Conservation (phyloP, 1,140 invertebrate genomes). For the Papilio helenus region DNA sequence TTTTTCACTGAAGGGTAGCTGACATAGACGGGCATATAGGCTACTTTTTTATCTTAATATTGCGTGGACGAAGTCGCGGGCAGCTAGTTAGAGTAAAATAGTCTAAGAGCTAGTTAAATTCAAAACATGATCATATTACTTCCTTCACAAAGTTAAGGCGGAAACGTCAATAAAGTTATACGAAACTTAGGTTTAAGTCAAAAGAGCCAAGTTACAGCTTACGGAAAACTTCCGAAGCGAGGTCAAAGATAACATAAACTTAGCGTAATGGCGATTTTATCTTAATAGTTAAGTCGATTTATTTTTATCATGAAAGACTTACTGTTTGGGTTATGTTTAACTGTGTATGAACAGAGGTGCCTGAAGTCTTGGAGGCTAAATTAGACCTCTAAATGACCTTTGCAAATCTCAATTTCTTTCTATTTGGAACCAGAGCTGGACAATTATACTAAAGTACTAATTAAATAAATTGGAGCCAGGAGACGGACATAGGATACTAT, state of each 20-base stretch:
- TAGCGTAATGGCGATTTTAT: background rate
- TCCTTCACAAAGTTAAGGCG: background rate
- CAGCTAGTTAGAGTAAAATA: background rate
- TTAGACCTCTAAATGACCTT: background rate
- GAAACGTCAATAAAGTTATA: background rate
- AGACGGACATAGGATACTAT: too few relatives aligned
- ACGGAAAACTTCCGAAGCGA: slow-evolving; percentile 10
- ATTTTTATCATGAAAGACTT: background rate
- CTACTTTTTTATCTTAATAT: too few relatives aligned
- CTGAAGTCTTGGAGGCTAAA: background rate
- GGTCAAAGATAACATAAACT: slow-evolving; percentile 6
- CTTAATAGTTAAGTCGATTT: slow-evolving; percentile 13
- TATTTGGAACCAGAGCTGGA: background rate
- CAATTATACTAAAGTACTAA: background rate
- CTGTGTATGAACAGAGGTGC: background rate
- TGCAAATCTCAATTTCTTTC: background rate
- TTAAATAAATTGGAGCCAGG: too few relatives aligned
- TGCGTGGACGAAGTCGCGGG: too few relatives aligned
- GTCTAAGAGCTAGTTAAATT: background rate
- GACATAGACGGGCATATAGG: too few relatives aligned
- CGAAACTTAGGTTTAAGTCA: background rate
- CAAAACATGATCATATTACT: background rate
- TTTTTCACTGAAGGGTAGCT: too few relatives aligned
- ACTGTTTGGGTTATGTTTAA: background rate
- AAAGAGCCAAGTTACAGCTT: background rate